Base-by-base conservation (phyloP, 2,888 invertebrate species). In the Xanthostigma xanthostigma region DNA sequence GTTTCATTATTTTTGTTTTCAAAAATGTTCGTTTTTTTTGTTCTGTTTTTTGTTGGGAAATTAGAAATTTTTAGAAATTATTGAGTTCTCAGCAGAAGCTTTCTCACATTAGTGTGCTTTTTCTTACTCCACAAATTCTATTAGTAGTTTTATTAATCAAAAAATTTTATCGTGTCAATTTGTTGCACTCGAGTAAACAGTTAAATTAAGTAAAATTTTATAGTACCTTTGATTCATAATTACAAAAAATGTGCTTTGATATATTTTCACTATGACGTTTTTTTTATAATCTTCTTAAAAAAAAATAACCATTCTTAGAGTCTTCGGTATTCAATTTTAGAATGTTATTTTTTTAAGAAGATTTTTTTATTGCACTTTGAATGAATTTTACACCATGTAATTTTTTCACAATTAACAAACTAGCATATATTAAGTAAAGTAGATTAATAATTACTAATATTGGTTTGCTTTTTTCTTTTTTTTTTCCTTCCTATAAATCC, bases 381-480 rank as follows among this genome's bases (percentile, higher is more conserved):
- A 41, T 53, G 27, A 27, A 27, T 27, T 27, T 27, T 27, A 27
- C 27, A 27, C 27, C 13, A 38, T n/a, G 38, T n/a, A 38, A 38
- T 38, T 38, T n/a, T 38, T 12, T 13, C n/a, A 38, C 13, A 38
- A 13, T 38, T 38, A 12, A 38, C 9, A 14, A n/a, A 45, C 17
- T 45, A 14, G 17, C 14, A 9, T 12, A 13, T 17, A 11, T 27
- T 27, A 27, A 27, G 27, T 27, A 27, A 5, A 1, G 13, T 38
- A 13, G 38, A 12, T 38, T 38, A 12, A 38, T 38, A 42, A 54
- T 51, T 17, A 41, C 44, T 53, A 53, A 51, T 53, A 49, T 48
- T 50, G 49, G 38, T 36, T 44, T 51, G 42, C 40, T 42, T 44
- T 42, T 46, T 41, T 44, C 42, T 48, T 27, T 41, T 46, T 46